Percentiles rank a stretch among this genome's conserved stretches.
Conservation (phyloP, 2,888 invertebrate genomes). For the Apocheima hispidaria region DNA sequence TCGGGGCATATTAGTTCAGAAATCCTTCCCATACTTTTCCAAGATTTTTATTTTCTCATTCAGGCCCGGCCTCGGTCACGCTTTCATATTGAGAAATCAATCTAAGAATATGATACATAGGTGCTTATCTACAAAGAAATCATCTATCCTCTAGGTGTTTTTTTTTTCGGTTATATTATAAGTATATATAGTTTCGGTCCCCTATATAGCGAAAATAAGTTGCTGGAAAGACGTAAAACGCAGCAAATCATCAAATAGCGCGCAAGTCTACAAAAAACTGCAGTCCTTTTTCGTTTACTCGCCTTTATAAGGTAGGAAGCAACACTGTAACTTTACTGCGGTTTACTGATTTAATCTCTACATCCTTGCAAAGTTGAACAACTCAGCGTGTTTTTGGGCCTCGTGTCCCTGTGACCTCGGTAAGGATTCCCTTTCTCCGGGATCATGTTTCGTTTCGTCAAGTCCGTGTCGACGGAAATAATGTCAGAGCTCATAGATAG, state of each 20-base stretch:
- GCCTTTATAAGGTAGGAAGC: neutral
- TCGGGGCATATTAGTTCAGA: neutral
- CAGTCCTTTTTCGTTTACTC: neutral
- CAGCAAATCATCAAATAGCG: too few relatives aligned
- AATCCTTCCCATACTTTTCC: neutral
- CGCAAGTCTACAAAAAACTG: neutral
- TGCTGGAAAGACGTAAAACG: too few relatives aligned
- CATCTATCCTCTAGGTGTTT: too few relatives aligned
- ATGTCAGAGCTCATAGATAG: neutral
- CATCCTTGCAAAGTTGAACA: constrained; percentile 54
- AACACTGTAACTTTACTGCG: constrained; percentile 5
- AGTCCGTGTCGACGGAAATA: neutral
- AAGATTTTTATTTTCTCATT: too few relatives aligned
- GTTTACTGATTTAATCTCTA: constrained; percentile 47
- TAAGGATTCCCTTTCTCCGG: constrained; percentile 56
- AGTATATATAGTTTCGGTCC: too few relatives aligned
- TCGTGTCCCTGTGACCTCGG: constrained; percentile 50
- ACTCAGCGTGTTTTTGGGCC: constrained; percentile 58
- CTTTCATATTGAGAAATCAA: too few relatives aligned
- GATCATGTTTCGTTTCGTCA: constrained; percentile 52
- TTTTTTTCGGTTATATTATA: too few relatives aligned
- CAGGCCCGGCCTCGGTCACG: too few relatives aligned
- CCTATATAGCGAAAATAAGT: too few relatives aligned
- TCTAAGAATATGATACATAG: too few relatives aligned
- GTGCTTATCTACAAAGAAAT: too few relatives aligned